A percentile compares a stretch with the other conserved stretches of the same genome.
Evolutionary conservation across 2,113 vertebrate species (phyloP).

Genomic region (Dipodomys merriami): DNA sequence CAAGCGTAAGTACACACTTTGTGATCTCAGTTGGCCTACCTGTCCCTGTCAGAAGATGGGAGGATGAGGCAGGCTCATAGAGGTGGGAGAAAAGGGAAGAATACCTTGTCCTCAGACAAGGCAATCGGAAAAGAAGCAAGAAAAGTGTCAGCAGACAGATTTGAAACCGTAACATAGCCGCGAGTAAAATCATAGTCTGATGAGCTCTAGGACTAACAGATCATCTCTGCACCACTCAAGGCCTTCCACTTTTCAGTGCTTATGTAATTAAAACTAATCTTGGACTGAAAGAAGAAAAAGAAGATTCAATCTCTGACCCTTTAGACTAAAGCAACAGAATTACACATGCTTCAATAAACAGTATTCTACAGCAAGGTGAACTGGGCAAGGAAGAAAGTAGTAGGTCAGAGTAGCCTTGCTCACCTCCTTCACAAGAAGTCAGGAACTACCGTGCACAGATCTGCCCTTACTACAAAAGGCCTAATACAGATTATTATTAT

Average conservation of each 20-base stretch:
- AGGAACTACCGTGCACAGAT: neutral
- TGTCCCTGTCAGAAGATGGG: too few relatives aligned
- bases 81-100: neutral
- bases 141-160: neutral
- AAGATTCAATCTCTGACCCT: conserved; percentile 11
- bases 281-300: neutral
- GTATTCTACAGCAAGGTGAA: neutral
- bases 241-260: neutral
- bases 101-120: neutral
- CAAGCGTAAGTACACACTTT: neutral
- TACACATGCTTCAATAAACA: neutral
- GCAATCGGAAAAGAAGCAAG: neutral
- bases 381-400: neutral
- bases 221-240: neutral
- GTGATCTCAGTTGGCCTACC: neutral
- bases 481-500: neutral
- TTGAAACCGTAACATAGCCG: neutral
- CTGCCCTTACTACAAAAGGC: neutral
- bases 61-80: neutral
- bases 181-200: neutral
- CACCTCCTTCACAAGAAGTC: neutral
- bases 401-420: neutral
- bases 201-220: neutral
- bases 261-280: neutral
- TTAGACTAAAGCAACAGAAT: neutral